Evolutionary conservation across 1,140 invertebrate species (phyloP).

Genomic region (Orchestia grillus): DNA sequence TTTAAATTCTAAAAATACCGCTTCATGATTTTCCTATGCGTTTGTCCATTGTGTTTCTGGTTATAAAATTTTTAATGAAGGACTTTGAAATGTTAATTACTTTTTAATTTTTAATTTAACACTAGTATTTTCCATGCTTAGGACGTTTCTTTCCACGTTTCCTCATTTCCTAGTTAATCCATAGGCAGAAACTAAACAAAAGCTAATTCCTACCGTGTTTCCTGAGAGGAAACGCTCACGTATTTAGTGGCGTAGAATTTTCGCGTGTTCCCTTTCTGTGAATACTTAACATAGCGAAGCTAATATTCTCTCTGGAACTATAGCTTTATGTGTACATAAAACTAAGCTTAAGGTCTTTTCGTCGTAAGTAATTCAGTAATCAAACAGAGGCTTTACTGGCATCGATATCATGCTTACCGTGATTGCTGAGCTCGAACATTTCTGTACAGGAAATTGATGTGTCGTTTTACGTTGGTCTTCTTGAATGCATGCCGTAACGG

Average conservation of each 20-base stretch:
- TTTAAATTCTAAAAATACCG: background rate
- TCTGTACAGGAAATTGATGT: background rate
- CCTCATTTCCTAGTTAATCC: background rate
- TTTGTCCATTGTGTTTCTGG: background rate
- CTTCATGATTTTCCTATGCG: background rate
- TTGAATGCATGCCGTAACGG: background rate
- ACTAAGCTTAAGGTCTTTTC: background rate
- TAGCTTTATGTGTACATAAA: slow-evolving; percentile 47
- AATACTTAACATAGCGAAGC: background rate
- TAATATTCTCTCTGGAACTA: background rate
- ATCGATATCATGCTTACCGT: slow-evolving; percentile 8
- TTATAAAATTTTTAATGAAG: background rate
- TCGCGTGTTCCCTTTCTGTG: background rate
- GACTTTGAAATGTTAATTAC: background rate
- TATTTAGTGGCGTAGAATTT: background rate
- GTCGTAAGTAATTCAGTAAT: slow-evolving; percentile 37
- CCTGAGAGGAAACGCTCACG: background rate
- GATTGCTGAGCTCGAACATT: background rate
- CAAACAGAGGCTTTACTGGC: slow-evolving; percentile 55
- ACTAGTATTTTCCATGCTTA: background rate
- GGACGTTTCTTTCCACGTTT: background rate
- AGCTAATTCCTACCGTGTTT: background rate
- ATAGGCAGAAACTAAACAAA: background rate
- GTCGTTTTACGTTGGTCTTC: background rate
- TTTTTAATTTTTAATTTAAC: background rate